Evolutionary conservation across 2,797 vertebrate genomes (phyloP).

Genomic region (Odontamblyopus rebecca): DNA sequence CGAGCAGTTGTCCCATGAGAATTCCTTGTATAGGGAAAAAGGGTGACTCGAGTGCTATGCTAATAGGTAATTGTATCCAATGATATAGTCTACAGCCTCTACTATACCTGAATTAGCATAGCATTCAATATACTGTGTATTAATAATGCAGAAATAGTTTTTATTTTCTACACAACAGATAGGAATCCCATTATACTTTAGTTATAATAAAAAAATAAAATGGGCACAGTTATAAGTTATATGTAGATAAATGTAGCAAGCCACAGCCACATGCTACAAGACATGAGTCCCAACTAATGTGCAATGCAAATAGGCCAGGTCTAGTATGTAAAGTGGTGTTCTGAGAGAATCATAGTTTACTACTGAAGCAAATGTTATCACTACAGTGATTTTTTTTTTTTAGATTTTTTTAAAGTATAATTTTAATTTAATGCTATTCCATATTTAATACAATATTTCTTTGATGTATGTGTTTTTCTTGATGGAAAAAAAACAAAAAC

Average conservation of each 20-base stretch:
- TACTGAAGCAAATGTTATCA: conserved; percentile 15
- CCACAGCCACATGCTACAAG: neutral
- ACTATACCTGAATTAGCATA: neutral
- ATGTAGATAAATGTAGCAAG: neutral
- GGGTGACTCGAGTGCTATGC: conserved; percentile 29
- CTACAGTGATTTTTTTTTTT: too few species aligned
- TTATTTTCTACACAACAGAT: neutral
- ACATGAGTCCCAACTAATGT: conserved; percentile 8
- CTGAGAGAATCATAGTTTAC: conserved; percentile 17
- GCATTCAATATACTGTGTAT: neutral
- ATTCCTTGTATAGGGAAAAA: conserved; percentile 35
- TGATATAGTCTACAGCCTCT: neutral
- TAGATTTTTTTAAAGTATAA: too few species aligned
- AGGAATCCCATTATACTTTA: neutral
- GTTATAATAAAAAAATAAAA: neutral
- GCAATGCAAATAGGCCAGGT: conserved; percentile 1
- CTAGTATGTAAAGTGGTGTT: neutral
- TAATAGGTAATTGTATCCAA: conserved; percentile 14
- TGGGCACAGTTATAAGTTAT: neutral
- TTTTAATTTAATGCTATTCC: too few species aligned
- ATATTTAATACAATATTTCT: too few species aligned
- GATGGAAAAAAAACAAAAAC: neutral
- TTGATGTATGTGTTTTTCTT: neutral
- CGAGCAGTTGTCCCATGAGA: conserved; percentile 52
- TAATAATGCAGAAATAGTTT: neutral